Evolutionary conservation across 2,113 vertebrate genomes (phyloP), one percentile per base, ranked within the genome.

Genomic region (Athene noctua): DNA sequence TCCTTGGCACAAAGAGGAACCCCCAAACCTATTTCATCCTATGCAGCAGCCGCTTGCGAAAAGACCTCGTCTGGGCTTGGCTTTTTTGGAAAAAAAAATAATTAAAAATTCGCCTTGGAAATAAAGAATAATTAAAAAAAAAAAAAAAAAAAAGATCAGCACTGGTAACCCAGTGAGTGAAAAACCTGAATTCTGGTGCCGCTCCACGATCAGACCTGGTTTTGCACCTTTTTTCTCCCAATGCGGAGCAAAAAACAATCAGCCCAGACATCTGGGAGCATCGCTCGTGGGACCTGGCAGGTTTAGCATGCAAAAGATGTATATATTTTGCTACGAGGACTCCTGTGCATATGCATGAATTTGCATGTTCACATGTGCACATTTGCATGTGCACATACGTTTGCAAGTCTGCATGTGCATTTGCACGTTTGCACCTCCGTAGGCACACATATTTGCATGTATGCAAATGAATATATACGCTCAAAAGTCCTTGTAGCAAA

Each of bases 161-260:
- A 0, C 4, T 0, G 2, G 52, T 51, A 73, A 13, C 40, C 3
- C 2, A 9, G 14, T 0, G 6, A 68, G 54, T 12, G 72, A 55
- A 63, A 71, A 22, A 1, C 2, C 18, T 15, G 26, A 13, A 68
- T 84, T 54, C 5, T 21, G 30, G 67, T n/a, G 3, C 5, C 1
- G 19, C 25, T 70, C 62, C 0, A 0, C 0, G 0, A 4, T 40
- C 40, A 38, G 61, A 52, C 26, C 29, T 15, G 2, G 0, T 10
- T 86, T 29, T 32, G 54, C 25, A 5, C 42, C 36, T 59, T 54
- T 54, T 32, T 49, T 62, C 77, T 11, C 71, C 21, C 15, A 1
- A 19, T 9, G 5, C 21, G n/a, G 82, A 51, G 54, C 42, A 21
- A 32, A 58, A 32, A 58, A 57, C 17, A 34, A 21, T 15, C 11